Conservation (phyloP, 2,797 vertebrate genomes). For the Megalops cyprinoides region DNA sequence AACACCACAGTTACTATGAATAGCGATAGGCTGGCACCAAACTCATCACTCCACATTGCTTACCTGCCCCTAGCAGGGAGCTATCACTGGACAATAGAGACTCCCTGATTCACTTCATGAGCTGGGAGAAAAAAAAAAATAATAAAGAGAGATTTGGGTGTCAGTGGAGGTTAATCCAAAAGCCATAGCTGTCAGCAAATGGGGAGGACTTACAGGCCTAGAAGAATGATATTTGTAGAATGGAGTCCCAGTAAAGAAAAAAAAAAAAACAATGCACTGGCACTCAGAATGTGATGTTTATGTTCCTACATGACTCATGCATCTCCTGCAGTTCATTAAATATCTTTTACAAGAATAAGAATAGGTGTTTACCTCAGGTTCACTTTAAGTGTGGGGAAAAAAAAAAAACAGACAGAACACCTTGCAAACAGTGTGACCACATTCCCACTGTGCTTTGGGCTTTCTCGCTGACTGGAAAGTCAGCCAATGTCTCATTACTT, state of each 20-base stretch:
- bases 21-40: background rate
- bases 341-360: background rate
- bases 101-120: background rate
- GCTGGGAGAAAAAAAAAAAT: background rate
- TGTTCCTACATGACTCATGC: background rate
- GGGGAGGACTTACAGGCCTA: conserved; percentile 16
- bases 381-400: no score
- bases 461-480: background rate
- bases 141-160: conserved; percentile 26
- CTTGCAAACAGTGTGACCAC: background rate
- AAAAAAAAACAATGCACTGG: background rate
- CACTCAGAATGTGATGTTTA: background rate
- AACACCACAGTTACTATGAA: background rate
- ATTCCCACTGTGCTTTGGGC: background rate
- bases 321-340: background rate
- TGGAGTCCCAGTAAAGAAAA: background rate
- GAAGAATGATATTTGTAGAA: conserved; percentile 2
- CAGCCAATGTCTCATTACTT: background rate
- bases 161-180: conserved; percentile 28
- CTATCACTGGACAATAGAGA: background rate
- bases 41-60: background rate
- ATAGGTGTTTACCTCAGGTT: background rate
- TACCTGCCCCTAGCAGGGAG: background rate
- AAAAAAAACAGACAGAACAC: no score
- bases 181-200: conserved; percentile 18